Conservation (phyloP, 2,113 vertebrate species). For the Gracilinanus agilis region DNA sequence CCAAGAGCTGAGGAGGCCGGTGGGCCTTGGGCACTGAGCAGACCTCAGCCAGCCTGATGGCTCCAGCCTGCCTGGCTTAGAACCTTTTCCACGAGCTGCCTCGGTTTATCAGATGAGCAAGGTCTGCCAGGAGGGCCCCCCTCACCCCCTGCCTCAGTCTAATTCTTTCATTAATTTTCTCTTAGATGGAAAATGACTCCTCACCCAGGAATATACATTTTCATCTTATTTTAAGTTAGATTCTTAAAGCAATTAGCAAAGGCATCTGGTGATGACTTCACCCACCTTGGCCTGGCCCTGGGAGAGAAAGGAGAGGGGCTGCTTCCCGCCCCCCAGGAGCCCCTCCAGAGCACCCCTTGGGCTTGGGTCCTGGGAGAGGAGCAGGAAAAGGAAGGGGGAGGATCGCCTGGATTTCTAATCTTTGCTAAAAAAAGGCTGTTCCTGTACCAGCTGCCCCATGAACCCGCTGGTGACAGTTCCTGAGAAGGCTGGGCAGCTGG, state of each 20-base stretch:
- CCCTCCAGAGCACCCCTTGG: background rate
- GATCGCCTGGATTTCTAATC: background rate
- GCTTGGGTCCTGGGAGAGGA: slow-evolving; percentile 8
- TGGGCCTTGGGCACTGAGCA: background rate
- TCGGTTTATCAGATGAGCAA: slow-evolving; percentile 45
- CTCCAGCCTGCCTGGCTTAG: background rate
- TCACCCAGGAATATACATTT: slow-evolving; percentile 78
- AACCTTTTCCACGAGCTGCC: slow-evolving; percentile 14
- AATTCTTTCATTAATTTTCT: slow-evolving; percentile 72
- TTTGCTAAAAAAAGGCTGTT: slow-evolving; percentile 55
- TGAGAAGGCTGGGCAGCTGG: slow-evolving; percentile 70
- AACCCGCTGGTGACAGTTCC: slow-evolving; percentile 66
- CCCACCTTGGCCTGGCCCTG: background rate
- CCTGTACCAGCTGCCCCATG: slow-evolving; percentile 70
- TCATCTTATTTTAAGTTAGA: slow-evolving; percentile 79
- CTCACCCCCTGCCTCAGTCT: slow-evolving; percentile 13
- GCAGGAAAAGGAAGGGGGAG: background rate
- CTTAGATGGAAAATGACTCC: slow-evolving; percentile 76
- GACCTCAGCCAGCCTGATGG: background rate
- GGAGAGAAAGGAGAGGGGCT: slow-evolving; percentile 1
- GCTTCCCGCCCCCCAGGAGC: slow-evolving; percentile 24
- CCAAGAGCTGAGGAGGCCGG: too few relatives aligned
- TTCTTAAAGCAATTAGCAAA: slow-evolving; percentile 79
- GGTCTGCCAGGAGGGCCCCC: slow-evolving; percentile 46
- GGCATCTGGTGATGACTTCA: slow-evolving; percentile 79